Conservation (phyloP, 1,140 invertebrate species). For the Zaprionus inermis region DNA sequence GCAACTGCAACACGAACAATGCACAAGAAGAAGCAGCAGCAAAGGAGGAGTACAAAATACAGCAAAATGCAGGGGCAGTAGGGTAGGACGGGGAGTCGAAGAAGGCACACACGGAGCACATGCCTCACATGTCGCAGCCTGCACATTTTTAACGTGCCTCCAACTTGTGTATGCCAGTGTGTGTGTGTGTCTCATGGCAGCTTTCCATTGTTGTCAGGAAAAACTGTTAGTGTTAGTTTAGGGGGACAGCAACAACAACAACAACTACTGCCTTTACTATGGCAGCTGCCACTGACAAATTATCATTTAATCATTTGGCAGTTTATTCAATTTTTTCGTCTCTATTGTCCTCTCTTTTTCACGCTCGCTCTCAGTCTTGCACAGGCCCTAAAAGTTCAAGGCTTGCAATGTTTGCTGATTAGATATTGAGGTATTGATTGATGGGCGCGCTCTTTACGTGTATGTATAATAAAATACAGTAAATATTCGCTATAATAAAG, state of each 20-base stretch:
- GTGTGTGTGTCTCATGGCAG: conserved; percentile 16
- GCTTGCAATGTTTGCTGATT: conserved; percentile 34
- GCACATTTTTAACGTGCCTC: conserved; percentile 41
- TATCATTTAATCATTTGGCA: conserved; percentile 74
- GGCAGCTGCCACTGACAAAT: conserved; percentile 67
- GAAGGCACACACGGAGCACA: background rate
- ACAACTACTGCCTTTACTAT: background rate
- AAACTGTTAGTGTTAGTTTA: conserved; percentile 65
- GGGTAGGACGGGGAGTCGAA: background rate
- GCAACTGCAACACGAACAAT: too few species aligned
- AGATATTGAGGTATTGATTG: conserved; percentile 42
- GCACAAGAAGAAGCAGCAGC: background rate
- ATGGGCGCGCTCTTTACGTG: conserved; percentile 8
- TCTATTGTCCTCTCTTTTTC: background rate
- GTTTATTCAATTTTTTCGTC: conserved; percentile 31
- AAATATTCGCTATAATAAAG: background rate
- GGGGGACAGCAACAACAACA: conserved; percentile 13
- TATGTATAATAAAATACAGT: background rate
- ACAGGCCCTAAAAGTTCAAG: conserved; percentile 41
- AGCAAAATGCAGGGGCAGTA: conserved; percentile 47
- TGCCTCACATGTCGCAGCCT: conserved; percentile 6
- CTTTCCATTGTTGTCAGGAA: conserved; percentile 37
- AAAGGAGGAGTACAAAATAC: background rate
- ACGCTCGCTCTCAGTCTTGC: background rate
- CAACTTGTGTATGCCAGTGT: conserved; percentile 2